These are phyloP conservation scores for Meandrina meandrites DNA, from an alignment of 92 coral and sea anemone genomes.

Conservation along the genomic window DNA sequence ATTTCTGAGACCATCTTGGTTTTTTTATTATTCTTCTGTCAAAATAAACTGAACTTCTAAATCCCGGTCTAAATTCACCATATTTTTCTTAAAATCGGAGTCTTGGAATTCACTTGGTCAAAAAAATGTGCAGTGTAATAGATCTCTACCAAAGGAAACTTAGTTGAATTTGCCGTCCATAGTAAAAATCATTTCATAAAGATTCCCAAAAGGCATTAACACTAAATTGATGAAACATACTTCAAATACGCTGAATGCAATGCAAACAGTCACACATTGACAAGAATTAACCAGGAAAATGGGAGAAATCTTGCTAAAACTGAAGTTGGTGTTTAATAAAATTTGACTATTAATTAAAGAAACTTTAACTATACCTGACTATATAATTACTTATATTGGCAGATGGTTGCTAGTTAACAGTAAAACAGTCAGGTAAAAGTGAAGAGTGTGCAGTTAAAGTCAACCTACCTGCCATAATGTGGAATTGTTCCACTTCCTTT, in stretches of 20 bases:
- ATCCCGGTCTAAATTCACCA: neutral
- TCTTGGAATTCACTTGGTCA: neutral
- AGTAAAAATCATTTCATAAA: neutral
- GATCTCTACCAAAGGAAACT: too few species aligned
- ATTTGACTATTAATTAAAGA: neutral
- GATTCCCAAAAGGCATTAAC: neutral
- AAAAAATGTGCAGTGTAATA: too few species aligned
- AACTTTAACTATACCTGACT: neutral
- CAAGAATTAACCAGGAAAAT: neutral
- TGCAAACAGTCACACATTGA: neutral
- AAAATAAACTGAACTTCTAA: neutral
- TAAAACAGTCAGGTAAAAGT: too few species aligned
- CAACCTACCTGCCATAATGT: constrained; percentile 14
- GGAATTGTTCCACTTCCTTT: neutral
- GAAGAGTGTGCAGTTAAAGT: neutral
- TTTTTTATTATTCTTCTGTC: neutral
- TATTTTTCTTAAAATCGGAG: neutral
- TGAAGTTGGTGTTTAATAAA: neutral
- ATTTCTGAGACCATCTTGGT: too few species aligned
- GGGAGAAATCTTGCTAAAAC: too few species aligned
- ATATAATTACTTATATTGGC: too few species aligned
- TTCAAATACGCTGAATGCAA: neutral
- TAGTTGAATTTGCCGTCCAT: neutral
- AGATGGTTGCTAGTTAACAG: too few species aligned
- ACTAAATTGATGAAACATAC: too few species aligned